Evolutionary conservation across 2,888 invertebrate genomes (phyloP).

Genomic region (Lysandra coridon): DNA sequence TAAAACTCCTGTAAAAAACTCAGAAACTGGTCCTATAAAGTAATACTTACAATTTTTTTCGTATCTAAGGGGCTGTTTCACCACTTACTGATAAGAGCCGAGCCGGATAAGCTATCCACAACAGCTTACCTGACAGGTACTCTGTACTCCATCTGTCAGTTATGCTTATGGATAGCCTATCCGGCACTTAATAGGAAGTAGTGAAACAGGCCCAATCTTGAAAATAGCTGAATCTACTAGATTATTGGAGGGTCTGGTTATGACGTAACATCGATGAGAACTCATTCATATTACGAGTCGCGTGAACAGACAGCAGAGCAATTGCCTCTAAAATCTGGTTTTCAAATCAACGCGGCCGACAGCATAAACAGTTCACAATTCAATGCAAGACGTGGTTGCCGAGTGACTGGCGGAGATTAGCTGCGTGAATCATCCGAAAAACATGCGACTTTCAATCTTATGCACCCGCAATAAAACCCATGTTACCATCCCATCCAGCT

Average conservation of each 20-base stretch:
- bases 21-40: no score
- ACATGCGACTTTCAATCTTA: constrained; percentile 30
- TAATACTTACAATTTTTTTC: no score
- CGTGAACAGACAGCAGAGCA: neutral
- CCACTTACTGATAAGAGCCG: no score
- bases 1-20: neutral
- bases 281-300: neutral
- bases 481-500: constrained; percentile 1
- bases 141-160: no score
- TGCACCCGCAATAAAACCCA: neutral
- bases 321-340: constrained; percentile 19
- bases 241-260: neutral
- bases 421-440: constrained; percentile 35
- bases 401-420: constrained; percentile 40
- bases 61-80: no score
- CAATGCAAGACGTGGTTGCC: constrained; percentile 37
- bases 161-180: no score
- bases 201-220: no score
- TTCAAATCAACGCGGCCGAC: constrained; percentile 22
- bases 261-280: neutral
- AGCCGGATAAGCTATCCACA: no score
- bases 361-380: constrained; percentile 27
- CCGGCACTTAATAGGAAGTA: no score
- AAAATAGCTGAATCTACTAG: neutral
- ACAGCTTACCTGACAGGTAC: no score